Evolutionary conservation across 2,113 vertebrate genomes (phyloP), one percentile per base, ranked within the genome.

Genomic region (Hippocampus guttulatus): DNA sequence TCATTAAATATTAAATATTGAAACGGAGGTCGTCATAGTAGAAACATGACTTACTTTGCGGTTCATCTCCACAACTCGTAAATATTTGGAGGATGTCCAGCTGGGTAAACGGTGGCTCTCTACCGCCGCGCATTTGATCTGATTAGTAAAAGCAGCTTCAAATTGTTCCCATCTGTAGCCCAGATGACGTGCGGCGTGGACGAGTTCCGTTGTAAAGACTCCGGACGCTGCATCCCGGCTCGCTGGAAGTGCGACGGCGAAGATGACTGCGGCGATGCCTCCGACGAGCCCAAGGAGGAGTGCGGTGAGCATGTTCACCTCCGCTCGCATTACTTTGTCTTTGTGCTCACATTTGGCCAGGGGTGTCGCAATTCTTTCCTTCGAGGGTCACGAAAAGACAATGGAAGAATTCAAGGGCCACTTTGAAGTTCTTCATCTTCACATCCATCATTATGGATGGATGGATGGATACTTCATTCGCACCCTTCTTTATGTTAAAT

Each of bases 211-310:
- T 99, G 97, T 78, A 99, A 98, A 79, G 95, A 98, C 85, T 98
- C 97, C 0, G 96, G 97, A 0, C 92, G 97, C 64, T 99, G 97
- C 84, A 99, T 99, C 84, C 97, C 97, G 0, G 95, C 95, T 0
- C 95, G 96, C 52, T 98, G 97, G 97, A 99, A 98, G 68, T 99
- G 97, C 4, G 97, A 99, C 0, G 96, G 96, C 1, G 96, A 98
- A 75, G 95, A 98, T 0, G 97, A 99, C 86, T 98, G 97, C 0
- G 96, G 97, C 0, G 97, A 99, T 0, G 92, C 95, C 0, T 99
- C 97, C 0, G 97, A 99, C 0, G 97, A 99, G 79, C 96, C 96
- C 79, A 97, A 98, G 80, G 97, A 98, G 71, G 97, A 99, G 83
- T 99, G 97, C 8, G 96, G 96, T 99, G 86, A 91, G 94, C 38